Evolutionary conservation across 2,888 invertebrate genomes (phyloP).

Genomic region (Caenorhabditis doughertyi): DNA sequence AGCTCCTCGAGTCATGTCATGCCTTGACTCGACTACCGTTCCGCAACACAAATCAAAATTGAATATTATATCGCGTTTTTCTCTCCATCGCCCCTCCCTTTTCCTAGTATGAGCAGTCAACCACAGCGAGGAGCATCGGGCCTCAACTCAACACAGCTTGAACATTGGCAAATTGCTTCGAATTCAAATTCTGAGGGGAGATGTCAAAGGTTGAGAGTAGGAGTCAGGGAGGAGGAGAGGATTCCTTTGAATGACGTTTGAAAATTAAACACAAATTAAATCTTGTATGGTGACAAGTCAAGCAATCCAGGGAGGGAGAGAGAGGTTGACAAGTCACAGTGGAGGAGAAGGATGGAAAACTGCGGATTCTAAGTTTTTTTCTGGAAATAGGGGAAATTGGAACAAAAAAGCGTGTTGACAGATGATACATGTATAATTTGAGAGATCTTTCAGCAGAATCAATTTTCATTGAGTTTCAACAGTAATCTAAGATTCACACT

Average conservation of each 20-base stretch:
- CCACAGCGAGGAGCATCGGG: conserved; percentile 19
- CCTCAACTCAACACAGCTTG: conserved; percentile 39
- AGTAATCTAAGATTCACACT: too few species aligned
- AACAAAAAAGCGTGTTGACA: too few species aligned
- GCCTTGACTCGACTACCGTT: conserved; percentile 40
- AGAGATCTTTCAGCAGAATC: too few species aligned
- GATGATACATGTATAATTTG: too few species aligned
- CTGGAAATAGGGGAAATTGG: neutral
- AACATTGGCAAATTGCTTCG: conserved; percentile 37
- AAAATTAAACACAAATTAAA: conserved; percentile 72
- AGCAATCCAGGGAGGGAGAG: conserved; percentile 9
- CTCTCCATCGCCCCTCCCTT: neutral
- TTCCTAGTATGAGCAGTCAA: conserved; percentile 10
- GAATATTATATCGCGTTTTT: conserved; percentile 51
- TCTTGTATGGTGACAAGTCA: conserved; percentile 58
- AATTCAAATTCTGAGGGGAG: conserved; percentile 41
- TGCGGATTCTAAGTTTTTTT: conserved; percentile 14
- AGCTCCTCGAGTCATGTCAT: conserved; percentile 41
- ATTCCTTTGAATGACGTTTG: conserved; percentile 68
- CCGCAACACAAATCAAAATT: conserved; percentile 60
- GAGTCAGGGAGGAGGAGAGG: neutral
- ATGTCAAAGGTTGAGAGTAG: conserved; percentile 39
- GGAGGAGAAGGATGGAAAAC: neutral
- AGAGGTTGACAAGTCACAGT: conserved; percentile 9
- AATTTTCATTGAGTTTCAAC: too few species aligned